These are phyloP conservation scores for Scomberomorus guttatus DNA, from an alignment of 2,797 vertebrate species.

Conservation along the genomic window DNA sequence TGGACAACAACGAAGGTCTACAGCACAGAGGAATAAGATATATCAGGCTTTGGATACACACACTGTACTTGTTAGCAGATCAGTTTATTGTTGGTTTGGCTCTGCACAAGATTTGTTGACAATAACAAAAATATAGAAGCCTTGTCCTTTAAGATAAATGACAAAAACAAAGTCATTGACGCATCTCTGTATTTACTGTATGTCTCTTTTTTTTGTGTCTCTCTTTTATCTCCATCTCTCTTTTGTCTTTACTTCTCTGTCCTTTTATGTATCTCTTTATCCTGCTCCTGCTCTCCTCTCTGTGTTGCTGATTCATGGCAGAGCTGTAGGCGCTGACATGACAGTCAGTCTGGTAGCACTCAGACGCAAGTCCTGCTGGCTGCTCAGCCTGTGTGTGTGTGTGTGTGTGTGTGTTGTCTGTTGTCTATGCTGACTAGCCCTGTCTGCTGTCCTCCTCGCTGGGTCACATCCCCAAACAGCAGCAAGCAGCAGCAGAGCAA, in stretches of 20 bases:
- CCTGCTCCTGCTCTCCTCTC: not conserved
- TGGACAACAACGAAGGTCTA: too few relatives aligned
- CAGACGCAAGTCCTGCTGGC: conserved; percentile 49
- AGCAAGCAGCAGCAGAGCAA: conserved; percentile 15
- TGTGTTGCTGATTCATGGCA: conserved; percentile 62
- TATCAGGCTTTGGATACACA: too few relatives aligned
- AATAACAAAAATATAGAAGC: too few relatives aligned
- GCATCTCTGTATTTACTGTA: too few relatives aligned
- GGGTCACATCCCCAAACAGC: conserved; percentile 44
- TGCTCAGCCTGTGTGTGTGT: conserved; percentile 13
- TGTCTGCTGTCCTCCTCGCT: conserved; percentile 47
- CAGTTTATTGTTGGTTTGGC: too few relatives aligned
- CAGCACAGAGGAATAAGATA: too few relatives aligned
- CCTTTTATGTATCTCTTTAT: conserved; percentile 12
- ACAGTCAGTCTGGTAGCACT: conserved; percentile 55
- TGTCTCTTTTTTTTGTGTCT: too few relatives aligned
- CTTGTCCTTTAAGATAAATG: too few relatives aligned
- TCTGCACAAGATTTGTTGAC: too few relatives aligned
- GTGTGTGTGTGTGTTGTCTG: conserved; percentile 4
- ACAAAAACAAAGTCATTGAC: too few relatives aligned
- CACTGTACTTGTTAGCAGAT: too few relatives aligned
- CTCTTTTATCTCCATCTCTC: not conserved
- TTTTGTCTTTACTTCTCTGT: conserved; percentile 5
- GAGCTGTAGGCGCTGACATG: conserved; percentile 60
- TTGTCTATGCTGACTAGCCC: conserved; percentile 27